Conservation (phyloP, 2,888 invertebrate genomes). For the Cerceris rybyensis region DNA sequence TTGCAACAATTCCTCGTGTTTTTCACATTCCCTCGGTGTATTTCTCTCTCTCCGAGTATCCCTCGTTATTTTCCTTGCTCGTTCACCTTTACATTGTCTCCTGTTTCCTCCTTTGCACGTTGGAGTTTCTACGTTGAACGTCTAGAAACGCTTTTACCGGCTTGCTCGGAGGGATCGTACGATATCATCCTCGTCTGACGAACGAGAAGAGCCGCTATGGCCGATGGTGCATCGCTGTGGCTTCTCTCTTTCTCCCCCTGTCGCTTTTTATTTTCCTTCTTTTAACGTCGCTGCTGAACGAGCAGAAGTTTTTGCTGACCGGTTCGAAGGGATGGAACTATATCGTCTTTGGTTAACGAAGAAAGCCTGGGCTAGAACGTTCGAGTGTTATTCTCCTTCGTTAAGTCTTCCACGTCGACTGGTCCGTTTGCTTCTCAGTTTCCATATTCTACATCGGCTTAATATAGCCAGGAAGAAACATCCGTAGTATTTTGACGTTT, state of each 20-base stretch:
- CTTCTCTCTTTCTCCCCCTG: neutral
- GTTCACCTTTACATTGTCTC: slow-evolving; percentile 2
- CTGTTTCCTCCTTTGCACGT: slow-evolving; percentile 10
- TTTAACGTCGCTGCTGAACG: slow-evolving; percentile 32
- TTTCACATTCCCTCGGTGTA: slow-evolving; percentile 15
- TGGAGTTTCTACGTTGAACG: slow-evolving; percentile 22
- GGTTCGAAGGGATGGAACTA: slow-evolving; percentile 36
- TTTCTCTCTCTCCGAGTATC: slow-evolving; percentile 1
- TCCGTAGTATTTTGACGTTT: too few species aligned
- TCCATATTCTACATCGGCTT: neutral
- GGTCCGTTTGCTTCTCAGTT: neutral
- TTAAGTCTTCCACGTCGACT: neutral
- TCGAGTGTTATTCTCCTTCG: slow-evolving; percentile 8
- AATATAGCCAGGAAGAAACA: too few species aligned
- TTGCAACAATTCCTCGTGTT: neutral
- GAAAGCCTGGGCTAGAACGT: neutral
- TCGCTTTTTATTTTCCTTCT: neutral
- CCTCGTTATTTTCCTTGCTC: too few species aligned
- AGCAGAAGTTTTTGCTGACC: slow-evolving; percentile 47
- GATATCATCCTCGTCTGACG: slow-evolving; percentile 40
- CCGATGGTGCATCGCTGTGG: slow-evolving; percentile 9
- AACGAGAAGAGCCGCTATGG: slow-evolving; percentile 10
- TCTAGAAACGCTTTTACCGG: slow-evolving; percentile 39
- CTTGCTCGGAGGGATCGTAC: slow-evolving; percentile 36
- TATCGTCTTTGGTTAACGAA: slow-evolving; percentile 41